phyloP scores from a whole-genome alignment of 2,797 vertebrate species.

The Peromyscus attwateri region DNA sequence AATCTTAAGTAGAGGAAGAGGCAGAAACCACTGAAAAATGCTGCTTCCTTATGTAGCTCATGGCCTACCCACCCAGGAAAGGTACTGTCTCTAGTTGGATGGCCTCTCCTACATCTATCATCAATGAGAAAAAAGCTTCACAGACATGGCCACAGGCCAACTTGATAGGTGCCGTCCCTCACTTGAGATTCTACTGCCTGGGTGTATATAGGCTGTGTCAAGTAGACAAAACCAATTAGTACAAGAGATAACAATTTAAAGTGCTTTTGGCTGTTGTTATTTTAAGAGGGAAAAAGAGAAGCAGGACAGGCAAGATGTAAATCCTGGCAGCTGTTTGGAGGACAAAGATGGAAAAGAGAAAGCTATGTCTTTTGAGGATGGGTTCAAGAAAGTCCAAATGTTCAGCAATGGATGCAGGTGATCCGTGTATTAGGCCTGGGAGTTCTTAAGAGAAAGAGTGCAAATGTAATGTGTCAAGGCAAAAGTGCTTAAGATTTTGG shows the following conservation, averaged over 20 bases:
- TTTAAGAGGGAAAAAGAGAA: background rate
- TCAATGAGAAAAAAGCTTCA: background rate
- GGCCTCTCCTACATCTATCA: background rate
- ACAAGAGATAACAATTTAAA: background rate
- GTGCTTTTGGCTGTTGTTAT: background rate
- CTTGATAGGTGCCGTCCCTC: background rate
- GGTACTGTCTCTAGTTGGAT: background rate
- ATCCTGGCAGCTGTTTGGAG: background rate
- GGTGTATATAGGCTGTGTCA: background rate
- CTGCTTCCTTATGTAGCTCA: background rate
- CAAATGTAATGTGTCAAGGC: background rate
- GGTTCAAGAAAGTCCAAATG: background rate
- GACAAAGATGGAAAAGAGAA: background rate
- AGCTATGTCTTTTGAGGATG: background rate
- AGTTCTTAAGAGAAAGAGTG: background rate
- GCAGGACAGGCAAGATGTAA: too few species aligned
- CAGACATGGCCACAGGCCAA: background rate
- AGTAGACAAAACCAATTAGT: background rate
- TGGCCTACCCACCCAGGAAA: background rate
- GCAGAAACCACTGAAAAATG: background rate
- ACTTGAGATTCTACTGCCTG: background rate
- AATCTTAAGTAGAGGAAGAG: background rate
- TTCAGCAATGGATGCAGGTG: background rate
- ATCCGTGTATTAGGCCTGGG: background rate
- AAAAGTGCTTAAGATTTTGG: too few species aligned